These are phyloP conservation scores for Nannoperca australis DNA, from an alignment of 2,797 vertebrate species.

Conservation along the genomic window DNA sequence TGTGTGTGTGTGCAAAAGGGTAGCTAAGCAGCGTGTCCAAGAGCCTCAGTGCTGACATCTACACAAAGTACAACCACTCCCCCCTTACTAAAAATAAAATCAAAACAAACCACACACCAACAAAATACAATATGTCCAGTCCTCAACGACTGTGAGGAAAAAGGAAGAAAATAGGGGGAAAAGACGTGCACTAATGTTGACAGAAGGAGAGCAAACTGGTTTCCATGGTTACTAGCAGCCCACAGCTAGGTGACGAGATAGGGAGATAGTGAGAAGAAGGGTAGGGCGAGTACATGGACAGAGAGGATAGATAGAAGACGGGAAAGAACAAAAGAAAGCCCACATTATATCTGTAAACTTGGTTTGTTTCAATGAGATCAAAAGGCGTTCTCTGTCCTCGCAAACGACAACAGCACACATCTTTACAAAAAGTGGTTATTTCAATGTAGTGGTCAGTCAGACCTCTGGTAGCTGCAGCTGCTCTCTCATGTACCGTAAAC, in stretches of 20 bases:
- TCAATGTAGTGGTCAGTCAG: conserved; percentile 1
- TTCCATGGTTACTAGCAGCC: conserved; percentile 79
- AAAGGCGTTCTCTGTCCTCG: not conserved
- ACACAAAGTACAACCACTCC: not conserved
- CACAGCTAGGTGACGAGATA: conserved; percentile 67
- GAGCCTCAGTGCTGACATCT: not conserved
- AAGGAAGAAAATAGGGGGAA: not conserved
- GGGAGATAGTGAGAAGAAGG: conserved; percentile 51
- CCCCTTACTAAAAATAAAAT: not conserved
- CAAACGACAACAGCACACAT: not conserved
- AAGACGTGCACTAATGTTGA: conserved; percentile 42
- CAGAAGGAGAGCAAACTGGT: conserved; percentile 68
- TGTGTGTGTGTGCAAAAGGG: not conserved
- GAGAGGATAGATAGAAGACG: conserved; percentile 28
- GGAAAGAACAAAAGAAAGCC: conserved; percentile 36
- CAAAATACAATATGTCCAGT: conserved; percentile 9
- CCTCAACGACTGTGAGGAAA: conserved; percentile 5
- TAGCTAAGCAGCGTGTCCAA: not conserved
- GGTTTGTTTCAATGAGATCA: not conserved
- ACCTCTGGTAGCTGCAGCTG: not conserved
- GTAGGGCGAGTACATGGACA: conserved; percentile 53
- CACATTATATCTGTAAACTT: not conserved
- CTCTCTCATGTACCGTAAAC: conserved; percentile 9
- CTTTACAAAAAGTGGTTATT: not conserved
- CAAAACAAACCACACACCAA: conserved; percentile 10